Conservation (phyloP, 2,888 invertebrate species). For the Tineola bisselliella region DNA sequence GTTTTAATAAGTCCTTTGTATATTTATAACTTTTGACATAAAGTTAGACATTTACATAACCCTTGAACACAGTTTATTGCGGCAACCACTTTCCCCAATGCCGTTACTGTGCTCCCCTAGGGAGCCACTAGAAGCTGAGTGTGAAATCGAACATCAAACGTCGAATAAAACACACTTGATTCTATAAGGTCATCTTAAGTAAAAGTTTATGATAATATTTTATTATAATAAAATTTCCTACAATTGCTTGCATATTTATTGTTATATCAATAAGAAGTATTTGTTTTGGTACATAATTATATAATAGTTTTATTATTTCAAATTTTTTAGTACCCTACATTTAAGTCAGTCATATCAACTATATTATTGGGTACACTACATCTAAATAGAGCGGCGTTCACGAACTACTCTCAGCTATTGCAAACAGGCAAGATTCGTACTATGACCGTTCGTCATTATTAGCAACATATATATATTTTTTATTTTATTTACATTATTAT, state of each 20-base stretch:
- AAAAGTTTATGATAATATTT: neutral
- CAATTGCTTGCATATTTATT: neutral
- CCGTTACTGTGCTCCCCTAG: constrained; percentile 47
- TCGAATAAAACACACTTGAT: constrained; percentile 59
- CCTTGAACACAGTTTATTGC: constrained; percentile 2
- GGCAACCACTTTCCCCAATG: constrained; percentile 38
- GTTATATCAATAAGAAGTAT: too few species aligned
- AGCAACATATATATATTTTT: too few species aligned
- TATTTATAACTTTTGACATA: constrained; percentile 1
- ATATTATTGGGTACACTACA: constrained; percentile 52
- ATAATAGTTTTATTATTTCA: neutral
- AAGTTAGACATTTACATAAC: constrained; percentile 8
- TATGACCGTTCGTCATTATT: neutral
- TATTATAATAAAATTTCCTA: neutral
- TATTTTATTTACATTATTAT: too few species aligned
- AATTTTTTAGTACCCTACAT: neutral
- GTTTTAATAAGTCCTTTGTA: constrained; percentile 3
- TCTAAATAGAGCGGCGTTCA: constrained; percentile 59
- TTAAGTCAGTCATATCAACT: constrained; percentile 22
- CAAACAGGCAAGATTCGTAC: constrained; percentile 39
- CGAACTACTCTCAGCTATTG: constrained; percentile 62
- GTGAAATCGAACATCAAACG: constrained; percentile 59
- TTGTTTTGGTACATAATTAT: too few species aligned
- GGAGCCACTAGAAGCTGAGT: constrained; percentile 50
- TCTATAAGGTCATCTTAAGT: constrained; percentile 33